Conservation (phyloP, 53 echinoderm and acorn worm species). For the Holothuria leucospilota region DNA sequence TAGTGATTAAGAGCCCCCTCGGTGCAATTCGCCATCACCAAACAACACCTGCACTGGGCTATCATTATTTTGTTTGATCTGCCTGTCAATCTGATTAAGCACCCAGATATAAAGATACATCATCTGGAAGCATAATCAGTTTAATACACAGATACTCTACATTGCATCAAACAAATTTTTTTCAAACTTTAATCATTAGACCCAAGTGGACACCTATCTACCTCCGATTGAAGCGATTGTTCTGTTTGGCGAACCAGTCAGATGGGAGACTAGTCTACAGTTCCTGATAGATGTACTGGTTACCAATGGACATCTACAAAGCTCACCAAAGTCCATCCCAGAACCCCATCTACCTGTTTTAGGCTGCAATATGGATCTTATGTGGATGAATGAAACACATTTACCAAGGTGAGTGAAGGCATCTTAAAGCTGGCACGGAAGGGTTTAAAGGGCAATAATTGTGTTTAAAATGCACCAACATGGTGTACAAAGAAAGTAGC, state of each 20-base stretch:
- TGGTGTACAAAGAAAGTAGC: neutral
- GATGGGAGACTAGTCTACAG: slow-evolving; percentile 96
- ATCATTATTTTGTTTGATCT: too few species aligned
- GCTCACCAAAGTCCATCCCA: slow-evolving; percentile 70
- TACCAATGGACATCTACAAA: slow-evolving; percentile 79
- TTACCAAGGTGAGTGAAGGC: slow-evolving; percentile 75
- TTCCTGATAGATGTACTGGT: slow-evolving; percentile 85
- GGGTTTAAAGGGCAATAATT: neutral
- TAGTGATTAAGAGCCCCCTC: too few species aligned
- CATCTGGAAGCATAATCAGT: too few species aligned
- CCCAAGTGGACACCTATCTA: slow-evolving; percentile 28
- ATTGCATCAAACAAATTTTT: neutral
- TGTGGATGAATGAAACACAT: slow-evolving; percentile 97
- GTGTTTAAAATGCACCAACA: neutral
- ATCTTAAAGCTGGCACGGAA: neutral
- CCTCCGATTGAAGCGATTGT: slow-evolving; percentile 89
- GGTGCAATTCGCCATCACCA: too few species aligned
- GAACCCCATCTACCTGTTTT: slow-evolving; percentile 86
- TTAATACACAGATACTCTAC: too few species aligned
- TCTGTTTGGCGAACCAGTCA: slow-evolving; percentile 91
- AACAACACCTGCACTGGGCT: too few species aligned
- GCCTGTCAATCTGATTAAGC: too few species aligned
- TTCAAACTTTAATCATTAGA: slow-evolving; percentile 20
- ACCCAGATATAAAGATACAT: too few species aligned
- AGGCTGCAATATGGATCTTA: slow-evolving; percentile 93